Conservation (phyloP, 2,113 vertebrate genomes). For the Chionis minor region DNA sequence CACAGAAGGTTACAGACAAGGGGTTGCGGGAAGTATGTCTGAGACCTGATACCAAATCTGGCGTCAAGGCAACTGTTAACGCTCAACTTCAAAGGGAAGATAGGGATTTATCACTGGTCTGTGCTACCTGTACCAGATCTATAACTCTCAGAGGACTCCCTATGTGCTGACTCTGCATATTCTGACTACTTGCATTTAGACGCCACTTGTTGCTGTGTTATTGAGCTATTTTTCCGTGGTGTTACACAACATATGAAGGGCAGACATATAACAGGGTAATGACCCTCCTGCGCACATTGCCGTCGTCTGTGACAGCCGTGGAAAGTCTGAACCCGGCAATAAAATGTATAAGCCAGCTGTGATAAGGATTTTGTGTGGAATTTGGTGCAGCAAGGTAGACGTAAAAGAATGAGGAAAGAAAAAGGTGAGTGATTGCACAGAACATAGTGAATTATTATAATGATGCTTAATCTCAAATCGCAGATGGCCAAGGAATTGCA, state of each 20-base stretch:
- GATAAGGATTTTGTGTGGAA: neutral
- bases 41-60: neutral
- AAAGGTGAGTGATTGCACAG: neutral
- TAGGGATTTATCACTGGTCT: neutral
- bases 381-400: neutral
- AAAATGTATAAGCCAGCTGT: neutral
- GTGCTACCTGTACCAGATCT: neutral
- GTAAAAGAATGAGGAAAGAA: neutral
- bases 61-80: neutral
- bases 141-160: neutral
- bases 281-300: neutral
- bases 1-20: neutral
- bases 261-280: neutral
- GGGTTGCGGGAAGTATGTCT: neutral
- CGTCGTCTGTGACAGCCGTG: neutral
- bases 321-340: neutral
- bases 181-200: neutral
- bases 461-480: neutral
- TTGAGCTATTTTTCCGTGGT: neutral
- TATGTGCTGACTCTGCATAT: neutral
- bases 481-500: neutral
- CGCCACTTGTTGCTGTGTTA: neutral
- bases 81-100: neutral
- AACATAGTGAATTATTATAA: neutral
- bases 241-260: neutral